Evolutionary conservation across 2,113 vertebrate genomes (phyloP).

Genomic region (Serinus canaria): DNA sequence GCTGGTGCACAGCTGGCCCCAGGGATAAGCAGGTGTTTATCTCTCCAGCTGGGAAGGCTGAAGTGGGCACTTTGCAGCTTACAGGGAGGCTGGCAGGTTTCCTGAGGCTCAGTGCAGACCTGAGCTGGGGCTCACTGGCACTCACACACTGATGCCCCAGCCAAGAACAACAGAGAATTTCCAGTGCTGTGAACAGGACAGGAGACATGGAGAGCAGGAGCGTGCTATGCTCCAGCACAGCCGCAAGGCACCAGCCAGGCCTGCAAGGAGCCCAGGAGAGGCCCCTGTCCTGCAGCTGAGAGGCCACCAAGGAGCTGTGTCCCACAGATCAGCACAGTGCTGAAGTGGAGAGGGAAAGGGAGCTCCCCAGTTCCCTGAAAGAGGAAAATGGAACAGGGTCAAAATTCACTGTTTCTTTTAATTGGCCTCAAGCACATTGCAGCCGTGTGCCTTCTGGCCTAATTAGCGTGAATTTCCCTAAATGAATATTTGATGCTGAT

Average conservation of each 20-base stretch:
- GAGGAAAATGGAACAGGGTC: background rate
- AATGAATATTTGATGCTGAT: constrained; percentile 38
- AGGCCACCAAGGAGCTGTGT: rapidly evolving
- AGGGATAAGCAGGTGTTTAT: background rate
- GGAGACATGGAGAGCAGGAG: background rate
- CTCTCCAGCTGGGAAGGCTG: background rate
- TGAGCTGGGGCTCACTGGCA: background rate
- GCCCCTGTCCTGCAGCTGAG: background rate
- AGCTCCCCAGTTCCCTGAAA: background rate
- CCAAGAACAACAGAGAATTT: background rate
- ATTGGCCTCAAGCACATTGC: background rate
- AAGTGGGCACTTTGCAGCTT: background rate
- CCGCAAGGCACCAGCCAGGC: background rate
- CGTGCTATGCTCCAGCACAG: background rate
- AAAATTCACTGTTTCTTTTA: background rate
- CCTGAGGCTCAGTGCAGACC: background rate
- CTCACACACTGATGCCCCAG: background rate
- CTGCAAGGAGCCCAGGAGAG: background rate
- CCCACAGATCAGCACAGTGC: background rate
- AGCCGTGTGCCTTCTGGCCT: background rate
- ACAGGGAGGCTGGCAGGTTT: background rate
- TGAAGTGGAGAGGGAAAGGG: background rate
- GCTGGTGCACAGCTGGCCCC: background rate
- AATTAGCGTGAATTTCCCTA: constrained; percentile 1
- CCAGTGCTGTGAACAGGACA: rapidly evolving